Evolutionary conservation across 2,797 vertebrate genomes (phyloP).

Genomic region (Gallinago nigripennis): DNA sequence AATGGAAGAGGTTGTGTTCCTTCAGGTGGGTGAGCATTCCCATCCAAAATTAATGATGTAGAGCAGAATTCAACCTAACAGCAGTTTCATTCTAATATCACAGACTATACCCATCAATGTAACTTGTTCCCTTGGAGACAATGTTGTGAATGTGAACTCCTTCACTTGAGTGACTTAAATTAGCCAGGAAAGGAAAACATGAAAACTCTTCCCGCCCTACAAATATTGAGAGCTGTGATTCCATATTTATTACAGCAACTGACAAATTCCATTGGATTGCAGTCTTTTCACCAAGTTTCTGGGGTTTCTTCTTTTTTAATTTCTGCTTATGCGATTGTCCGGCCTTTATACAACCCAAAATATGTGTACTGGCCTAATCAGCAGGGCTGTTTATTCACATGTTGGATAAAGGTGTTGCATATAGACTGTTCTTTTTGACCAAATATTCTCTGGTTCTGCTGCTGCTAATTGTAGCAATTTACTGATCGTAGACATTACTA

Average conservation of each 20-base stretch:
- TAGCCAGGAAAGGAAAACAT: not conserved
- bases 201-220: not conserved
- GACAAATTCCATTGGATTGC: not conserved
- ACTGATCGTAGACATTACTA: not conserved
- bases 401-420: not conserved
- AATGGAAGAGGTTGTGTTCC: not conserved
- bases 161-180: not conserved
- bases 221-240: accelerated
- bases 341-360: not conserved
- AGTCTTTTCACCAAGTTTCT: not conserved
- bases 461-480: not conserved
- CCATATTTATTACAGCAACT: not conserved
- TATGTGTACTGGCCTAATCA: not conserved
- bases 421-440: not conserved
- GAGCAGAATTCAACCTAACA: not conserved
- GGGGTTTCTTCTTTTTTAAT: not conserved
- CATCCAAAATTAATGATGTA: not conserved
- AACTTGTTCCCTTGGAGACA: not conserved
- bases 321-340: not conserved
- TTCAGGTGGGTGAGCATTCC: not conserved
- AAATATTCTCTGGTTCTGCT: not conserved
- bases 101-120: not conserved
- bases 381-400: not conserved
- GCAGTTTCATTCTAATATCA: not conserved
- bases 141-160: not conserved